A percentile compares a stretch with the other conserved stretches of the same genome.
phyloP scores from a whole-genome alignment of 1,140 invertebrate genomes.

The Ridgeia piscesae region DNA sequence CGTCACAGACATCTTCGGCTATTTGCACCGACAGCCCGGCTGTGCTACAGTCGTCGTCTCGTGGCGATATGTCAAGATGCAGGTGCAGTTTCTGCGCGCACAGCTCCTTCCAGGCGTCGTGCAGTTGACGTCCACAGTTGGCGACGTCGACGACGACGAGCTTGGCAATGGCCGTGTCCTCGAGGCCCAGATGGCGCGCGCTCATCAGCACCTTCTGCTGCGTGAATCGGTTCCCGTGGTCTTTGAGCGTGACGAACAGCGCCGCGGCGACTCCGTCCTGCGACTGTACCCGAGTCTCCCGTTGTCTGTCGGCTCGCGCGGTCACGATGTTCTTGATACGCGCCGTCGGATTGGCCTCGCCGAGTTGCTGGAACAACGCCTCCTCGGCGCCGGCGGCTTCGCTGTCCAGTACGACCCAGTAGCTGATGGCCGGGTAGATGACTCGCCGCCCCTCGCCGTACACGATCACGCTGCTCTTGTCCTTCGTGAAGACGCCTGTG shows the following conservation, averaged over 20 bases:
- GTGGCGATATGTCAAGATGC: background rate
- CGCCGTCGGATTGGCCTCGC: background rate
- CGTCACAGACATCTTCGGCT: background rate
- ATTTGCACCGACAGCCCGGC: background rate
- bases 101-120: background rate
- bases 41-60: background rate
- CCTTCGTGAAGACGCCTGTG: background rate
- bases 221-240: background rate
- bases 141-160: background rate
- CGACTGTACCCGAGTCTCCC: background rate
- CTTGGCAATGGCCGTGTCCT: background rate
- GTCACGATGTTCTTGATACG: background rate
- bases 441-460: background rate
- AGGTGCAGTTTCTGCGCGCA: background rate
- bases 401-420: background rate
- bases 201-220: background rate
- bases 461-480: background rate
- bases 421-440: slow-evolving; percentile 14
- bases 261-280: background rate
- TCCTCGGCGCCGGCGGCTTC: background rate
- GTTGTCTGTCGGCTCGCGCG: background rate
- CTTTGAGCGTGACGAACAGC: slow-evolving; percentile 10
- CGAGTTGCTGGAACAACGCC: background rate
- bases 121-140: background rate
- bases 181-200: background rate